Base-by-base conservation (phyloP, 2,113 vertebrate species). In the Gymnarchus niloticus region DNA sequence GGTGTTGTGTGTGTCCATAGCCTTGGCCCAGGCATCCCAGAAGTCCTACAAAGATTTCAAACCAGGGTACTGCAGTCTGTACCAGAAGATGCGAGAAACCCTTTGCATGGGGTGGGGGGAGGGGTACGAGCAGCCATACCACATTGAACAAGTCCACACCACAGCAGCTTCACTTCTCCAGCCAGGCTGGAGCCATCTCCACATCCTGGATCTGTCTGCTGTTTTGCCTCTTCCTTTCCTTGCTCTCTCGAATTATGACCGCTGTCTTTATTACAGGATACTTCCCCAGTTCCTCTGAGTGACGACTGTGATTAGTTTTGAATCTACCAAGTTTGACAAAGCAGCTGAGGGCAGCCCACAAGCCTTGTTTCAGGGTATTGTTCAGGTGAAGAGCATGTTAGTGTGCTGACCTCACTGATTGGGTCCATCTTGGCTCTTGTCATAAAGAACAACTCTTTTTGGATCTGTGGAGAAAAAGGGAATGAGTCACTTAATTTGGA, bases 401-500 rank as follows among this genome's bases (percentile, higher is more conserved):
- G 90, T 92, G 93, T 92, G 91, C 93, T 86, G 91, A 91, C 93
- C 94, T 99, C 96, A 99, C 95, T 97, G 96, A 95, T 96, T 94
- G 91, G 95, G 97, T 93, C 93, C 93, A 90, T 97, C 96, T 96
- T 96, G 95, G 95, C 95, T 95, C 96, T 96, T 96, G 88, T 96
- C 93, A 84, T 98, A 99, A 94, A 95, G 94, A 91, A 97, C 95
- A 94, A 99, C 96, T 95, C 96, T 96, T 96, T 96, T 96, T 94
- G 97, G 97, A 96, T 98, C 97, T 99, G 88, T 6, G 90, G 89
- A 83, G 83, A 77, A 91, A 0, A 0, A 76, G 85, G 69, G 87
- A 81, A n/a, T 44, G 9, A 54, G 78, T 57, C 9, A 14, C 0
- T 57, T 33, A 28, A 46, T 21, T 6, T 23, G 46, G 10, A 78